A percentile compares a stretch with the other conserved stretches of the same genome.
phyloP scores from a whole-genome alignment of 2,113 vertebrate genomes.

The Vulpes vulpes region DNA sequence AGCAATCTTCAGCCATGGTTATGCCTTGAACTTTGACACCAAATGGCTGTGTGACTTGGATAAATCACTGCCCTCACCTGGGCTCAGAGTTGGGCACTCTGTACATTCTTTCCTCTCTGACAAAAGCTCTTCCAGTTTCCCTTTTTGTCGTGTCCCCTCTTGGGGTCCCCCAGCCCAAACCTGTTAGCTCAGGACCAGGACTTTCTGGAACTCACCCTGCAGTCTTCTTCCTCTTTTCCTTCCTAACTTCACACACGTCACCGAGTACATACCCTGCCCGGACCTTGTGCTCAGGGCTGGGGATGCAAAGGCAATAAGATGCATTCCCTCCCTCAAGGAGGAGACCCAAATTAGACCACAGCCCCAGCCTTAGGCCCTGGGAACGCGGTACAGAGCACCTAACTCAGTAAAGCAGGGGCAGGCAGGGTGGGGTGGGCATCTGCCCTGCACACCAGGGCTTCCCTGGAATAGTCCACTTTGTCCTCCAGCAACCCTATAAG shows the following conservation, averaged over 20 bases:
- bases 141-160: background rate
- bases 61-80: background rate
- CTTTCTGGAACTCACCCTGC: background rate
- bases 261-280: too few relatives aligned
- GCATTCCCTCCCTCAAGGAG: background rate
- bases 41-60: background rate
- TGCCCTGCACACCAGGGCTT: background rate
- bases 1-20: background rate
- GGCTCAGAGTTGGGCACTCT: background rate
- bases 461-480: background rate
- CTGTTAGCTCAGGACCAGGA: background rate
- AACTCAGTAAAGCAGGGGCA: too few relatives aligned
- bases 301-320: background rate
- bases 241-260: background rate
- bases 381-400: background rate
- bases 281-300: background rate
- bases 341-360: background rate
- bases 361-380: background rate
- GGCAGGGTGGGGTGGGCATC: background rate
- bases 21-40: background rate
- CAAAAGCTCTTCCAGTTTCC: background rate
- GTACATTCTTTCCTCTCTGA: background rate
- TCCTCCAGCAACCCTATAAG: background rate
- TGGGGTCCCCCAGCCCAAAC: background rate
- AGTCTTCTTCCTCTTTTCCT: background rate